Conservation (phyloP, 2,888 invertebrate species). For the Hydraecia micacea region DNA sequence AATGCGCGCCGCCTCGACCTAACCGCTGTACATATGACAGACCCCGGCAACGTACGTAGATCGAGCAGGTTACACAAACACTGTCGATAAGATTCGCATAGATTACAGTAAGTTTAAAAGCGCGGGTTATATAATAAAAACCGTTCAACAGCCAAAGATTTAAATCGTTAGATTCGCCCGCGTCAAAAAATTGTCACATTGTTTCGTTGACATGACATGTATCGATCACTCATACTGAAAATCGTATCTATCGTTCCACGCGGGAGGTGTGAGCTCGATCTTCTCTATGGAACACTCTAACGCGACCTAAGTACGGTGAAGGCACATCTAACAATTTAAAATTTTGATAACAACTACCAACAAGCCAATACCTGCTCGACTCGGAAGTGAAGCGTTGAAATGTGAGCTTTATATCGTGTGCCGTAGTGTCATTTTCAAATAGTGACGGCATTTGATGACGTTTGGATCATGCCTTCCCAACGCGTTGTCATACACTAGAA, state of each 20-base stretch:
- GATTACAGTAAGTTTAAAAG: neutral
- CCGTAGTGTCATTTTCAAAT: neutral
- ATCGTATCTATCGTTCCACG: neutral
- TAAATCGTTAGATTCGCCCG: neutral
- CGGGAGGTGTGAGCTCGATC: neutral
- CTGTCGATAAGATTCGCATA: conserved; percentile 25
- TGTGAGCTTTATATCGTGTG: conserved; percentile 1
- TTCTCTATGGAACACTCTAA: no score
- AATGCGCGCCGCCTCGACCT: conserved; percentile 15
- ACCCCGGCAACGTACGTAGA: conserved; percentile 5
- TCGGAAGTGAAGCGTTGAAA: conserved; percentile 17
- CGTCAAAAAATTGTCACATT: neutral
- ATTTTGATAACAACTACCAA: neutral
- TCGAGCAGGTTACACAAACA: conserved; percentile 21
- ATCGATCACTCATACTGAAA: neutral
- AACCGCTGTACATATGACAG: conserved; percentile 27
- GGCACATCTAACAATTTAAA: conserved; percentile 3
- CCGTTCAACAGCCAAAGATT: neutral
- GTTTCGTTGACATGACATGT: neutral
- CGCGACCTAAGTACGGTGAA: neutral
- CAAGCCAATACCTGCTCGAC: neutral
- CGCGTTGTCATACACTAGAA: neutral
- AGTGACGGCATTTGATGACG: neutral
- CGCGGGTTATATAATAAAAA: conserved; percentile 8
- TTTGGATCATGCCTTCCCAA: neutral